Percentiles rank a stretch among this genome's conserved stretches.
phyloP scores from a whole-genome alignment of 2,113 vertebrate species.

The Cyphomyrus discorhynchus region DNA sequence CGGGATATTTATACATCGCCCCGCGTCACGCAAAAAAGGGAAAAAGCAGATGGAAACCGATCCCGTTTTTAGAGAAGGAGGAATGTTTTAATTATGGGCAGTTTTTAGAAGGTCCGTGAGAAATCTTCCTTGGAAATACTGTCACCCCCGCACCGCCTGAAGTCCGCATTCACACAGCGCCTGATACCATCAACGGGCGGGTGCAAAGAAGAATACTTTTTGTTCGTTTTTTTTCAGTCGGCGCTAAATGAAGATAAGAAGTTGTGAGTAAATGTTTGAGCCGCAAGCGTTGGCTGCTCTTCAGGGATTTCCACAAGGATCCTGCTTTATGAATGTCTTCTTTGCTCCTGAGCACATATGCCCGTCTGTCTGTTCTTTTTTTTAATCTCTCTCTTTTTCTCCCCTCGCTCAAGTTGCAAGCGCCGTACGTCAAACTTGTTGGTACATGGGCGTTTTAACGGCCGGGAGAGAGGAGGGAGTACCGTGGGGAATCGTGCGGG shows the following conservation, averaged over 20 bases:
- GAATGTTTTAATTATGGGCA: constrained; percentile 57
- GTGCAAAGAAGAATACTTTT: constrained; percentile 57
- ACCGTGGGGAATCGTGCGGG: not conserved
- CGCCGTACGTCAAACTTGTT: constrained; percentile 34
- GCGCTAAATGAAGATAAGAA: constrained; percentile 62
- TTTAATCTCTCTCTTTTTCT: constrained; percentile 38
- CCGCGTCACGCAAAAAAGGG: constrained; percentile 48
- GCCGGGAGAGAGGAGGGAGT: constrained; percentile 32
- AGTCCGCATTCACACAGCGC: constrained; percentile 40
- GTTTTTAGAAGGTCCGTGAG: constrained; percentile 49
- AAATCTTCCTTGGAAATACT: constrained; percentile 49
- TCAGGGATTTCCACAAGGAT: constrained; percentile 54
- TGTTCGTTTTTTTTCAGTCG: constrained; percentile 51
- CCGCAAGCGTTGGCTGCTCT: constrained; percentile 55
- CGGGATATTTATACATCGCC: constrained; percentile 59
- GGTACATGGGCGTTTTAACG: constrained; percentile 17
- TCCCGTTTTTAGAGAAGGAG: constrained; percentile 49
- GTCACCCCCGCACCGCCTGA: constrained; percentile 45
- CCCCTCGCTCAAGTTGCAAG: constrained; percentile 39
- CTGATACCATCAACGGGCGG: constrained; percentile 58
- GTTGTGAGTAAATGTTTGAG: constrained; percentile 62
- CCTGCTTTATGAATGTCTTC: constrained; percentile 46
- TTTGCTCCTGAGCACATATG: constrained; percentile 39
- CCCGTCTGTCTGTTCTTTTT: not conserved
- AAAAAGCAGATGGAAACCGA: constrained; percentile 57